Conservation (phyloP, 2,888 invertebrate genomes). For the Coelopa pilipes region DNA sequence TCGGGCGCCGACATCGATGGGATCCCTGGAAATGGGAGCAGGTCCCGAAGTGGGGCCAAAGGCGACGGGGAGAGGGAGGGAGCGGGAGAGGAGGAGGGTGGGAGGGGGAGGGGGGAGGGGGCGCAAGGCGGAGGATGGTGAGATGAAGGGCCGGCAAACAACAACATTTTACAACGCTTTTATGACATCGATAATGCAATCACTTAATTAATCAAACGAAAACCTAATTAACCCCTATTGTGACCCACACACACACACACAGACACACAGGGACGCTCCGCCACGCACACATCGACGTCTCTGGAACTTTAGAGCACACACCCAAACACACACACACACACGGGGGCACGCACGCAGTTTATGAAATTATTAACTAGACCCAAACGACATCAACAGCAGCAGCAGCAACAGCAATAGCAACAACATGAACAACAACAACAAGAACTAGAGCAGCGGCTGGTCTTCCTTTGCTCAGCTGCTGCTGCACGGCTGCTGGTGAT, state of each 20-base stretch:
- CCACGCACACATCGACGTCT: background rate
- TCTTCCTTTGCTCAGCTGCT: too few species aligned
- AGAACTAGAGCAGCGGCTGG: background rate
- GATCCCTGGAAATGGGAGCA: too few species aligned
- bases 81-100: too few species aligned
- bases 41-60: too few species aligned
- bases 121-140: too few species aligned
- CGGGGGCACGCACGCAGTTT: conserved; percentile 14
- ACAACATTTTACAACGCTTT: conserved; percentile 27
- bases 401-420: background rate
- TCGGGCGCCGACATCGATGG: too few species aligned
- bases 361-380: conserved; percentile 15
- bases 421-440: conserved; percentile 5
- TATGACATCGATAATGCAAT: conserved; percentile 35
- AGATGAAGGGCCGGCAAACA: background rate
- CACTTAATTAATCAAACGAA: conserved; percentile 38
- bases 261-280: too few species aligned
- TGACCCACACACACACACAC: conserved; percentile 8
- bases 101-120: too few species aligned
- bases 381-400: conserved; percentile 2
- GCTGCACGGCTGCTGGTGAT: too few species aligned
- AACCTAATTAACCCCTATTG: conserved; percentile 29
- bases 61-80: too few species aligned
- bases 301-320: background rate
- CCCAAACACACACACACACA: background rate